phyloP scores from a whole-genome alignment of 2,888 invertebrate species.

The Spatulosminthurus flaviceps region DNA sequence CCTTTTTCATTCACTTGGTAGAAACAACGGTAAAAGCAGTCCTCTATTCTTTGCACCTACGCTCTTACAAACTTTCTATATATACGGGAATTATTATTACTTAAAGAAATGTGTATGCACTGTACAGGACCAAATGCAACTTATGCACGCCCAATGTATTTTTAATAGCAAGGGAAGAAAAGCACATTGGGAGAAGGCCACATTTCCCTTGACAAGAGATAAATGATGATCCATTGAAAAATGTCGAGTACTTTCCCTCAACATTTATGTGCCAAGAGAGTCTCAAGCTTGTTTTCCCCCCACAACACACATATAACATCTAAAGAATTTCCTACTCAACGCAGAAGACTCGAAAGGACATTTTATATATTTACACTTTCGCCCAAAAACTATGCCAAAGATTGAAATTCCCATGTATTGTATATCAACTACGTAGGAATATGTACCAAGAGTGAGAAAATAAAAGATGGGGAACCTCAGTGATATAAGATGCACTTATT shows the following conservation, averaged over 20 bases:
- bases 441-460: too few relatives aligned
- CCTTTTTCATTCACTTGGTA: too few relatives aligned
- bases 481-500: too few relatives aligned
- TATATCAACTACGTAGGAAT: too few relatives aligned
- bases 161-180: neutral
- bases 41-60: too few relatives aligned
- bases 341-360: neutral
- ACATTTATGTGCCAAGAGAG: neutral
- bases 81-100: too few relatives aligned
- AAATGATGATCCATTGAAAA: constrained; percentile 46
- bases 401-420: too few relatives aligned
- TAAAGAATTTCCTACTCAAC: neutral
- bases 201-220: constrained; percentile 39
- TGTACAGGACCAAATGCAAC: neutral
- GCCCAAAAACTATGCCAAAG: too few relatives aligned
- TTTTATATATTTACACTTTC: too few relatives aligned
- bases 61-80: too few relatives aligned
- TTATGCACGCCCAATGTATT: constrained; percentile 13
- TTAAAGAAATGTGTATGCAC: too few relatives aligned
- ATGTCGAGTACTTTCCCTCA: constrained; percentile 32
- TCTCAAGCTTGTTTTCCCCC: neutral
- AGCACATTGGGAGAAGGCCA: neutral
- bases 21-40: too few relatives aligned
- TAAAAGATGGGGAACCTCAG: neutral
- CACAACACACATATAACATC: neutral